These are phyloP conservation scores for Botia kubotai DNA, from an alignment of 2,797 vertebrate species.

Conservation along the genomic window DNA sequence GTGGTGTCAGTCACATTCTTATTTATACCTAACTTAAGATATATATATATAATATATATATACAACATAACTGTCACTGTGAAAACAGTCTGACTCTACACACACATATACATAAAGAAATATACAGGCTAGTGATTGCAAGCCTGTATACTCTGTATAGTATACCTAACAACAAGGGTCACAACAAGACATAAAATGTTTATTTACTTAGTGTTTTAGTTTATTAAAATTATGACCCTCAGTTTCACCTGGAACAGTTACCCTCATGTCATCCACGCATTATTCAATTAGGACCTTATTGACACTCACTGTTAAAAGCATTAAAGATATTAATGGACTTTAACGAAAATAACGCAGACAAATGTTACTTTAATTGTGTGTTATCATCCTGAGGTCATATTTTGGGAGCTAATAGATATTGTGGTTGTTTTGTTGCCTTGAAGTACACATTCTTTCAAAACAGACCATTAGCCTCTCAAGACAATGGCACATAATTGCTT, in stretches of 20 bases:
- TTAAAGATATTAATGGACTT: constrained; percentile 5
- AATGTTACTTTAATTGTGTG: constrained; percentile 24
- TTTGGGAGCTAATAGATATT: not conserved
- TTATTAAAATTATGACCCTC: constrained; percentile 7
- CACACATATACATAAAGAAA: too few species aligned
- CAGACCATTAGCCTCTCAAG: not conserved
- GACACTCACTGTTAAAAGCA: constrained; percentile 17
- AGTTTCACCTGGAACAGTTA: constrained; percentile 33
- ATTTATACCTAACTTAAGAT: too few species aligned
- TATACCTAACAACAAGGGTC: not conserved
- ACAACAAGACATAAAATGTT: not conserved
- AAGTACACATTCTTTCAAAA: not conserved
- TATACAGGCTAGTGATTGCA: too few species aligned
- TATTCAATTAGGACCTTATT: constrained; percentile 43
- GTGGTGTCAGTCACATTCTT: too few species aligned
- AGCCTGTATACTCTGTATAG: too few species aligned
- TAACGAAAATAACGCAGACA: not conserved
- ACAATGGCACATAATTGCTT: not conserved
- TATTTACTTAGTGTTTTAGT: not conserved
- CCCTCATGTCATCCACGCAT: constrained; percentile 13
- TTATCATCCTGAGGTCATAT: constrained; percentile 23
- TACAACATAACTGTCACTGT: too few species aligned
- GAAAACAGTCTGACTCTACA: too few species aligned
- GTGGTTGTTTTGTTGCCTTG: constrained; percentile 9
- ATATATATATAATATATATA: too few species aligned